Evolutionary conservation across 2,797 vertebrate species (phyloP), one percentile per base, ranked within the genome.

Genomic region (Carduelis carduelis): DNA sequence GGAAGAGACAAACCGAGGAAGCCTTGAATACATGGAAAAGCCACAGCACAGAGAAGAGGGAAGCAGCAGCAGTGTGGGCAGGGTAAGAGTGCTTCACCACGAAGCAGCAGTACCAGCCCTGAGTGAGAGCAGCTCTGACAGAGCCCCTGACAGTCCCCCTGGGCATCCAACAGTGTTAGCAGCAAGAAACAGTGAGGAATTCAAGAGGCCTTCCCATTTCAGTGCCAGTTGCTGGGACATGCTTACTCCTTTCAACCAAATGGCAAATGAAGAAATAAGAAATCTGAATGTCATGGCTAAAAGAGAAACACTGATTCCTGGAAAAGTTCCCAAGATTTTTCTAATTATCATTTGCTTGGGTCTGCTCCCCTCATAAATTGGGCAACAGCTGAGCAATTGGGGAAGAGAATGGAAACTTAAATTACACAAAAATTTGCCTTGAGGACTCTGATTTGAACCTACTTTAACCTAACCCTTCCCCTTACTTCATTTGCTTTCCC

Each of bases 11-110:
- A 35, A 55, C 1, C 9, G 20, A 9, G 10, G 12, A 16, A 64
- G 18, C 35, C 28, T 43, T 37, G 60, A 55, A 41, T 46, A 28
- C 8, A 4, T 9, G 14, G 39, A 52, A 77, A 85, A 83, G 26
- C 19, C 74, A 24, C n/a, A 57, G 21, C 46, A 43, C 1, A 18
- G 35, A 79, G 60, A 39, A 70, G 50, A 30, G 41, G 56, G 61
- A 71, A 70, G 63, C 64, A 86, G 57, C 69, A 91, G 55, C 55
- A 50, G 6, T 1, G 22, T 71, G 35, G 39, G 6, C 13, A 17
- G 2, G 0, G 11, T 59, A 28, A 28, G 23, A 39, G 4, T 47
- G 22, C 35, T n/a, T 65, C 34, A 13, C 50, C 80, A 37, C 0
- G 0, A 43, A 85, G 68, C 66, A 80, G 39, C 1, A 0, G 11